Evolutionary conservation across 2,888 invertebrate species (phyloP).

Genomic region (Eueremaeus valkanovi): DNA sequence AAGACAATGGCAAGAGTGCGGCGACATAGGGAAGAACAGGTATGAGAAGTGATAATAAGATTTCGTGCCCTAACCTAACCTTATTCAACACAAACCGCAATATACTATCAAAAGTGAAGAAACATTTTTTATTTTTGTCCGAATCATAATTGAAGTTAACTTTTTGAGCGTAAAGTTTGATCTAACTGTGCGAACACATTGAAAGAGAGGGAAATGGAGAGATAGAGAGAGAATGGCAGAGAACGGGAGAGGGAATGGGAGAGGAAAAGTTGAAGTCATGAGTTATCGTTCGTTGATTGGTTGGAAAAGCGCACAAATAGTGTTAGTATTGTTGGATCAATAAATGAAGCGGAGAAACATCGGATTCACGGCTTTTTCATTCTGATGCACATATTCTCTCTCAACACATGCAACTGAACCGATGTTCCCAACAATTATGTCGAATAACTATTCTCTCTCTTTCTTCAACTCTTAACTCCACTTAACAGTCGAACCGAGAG

Average conservation of each 20-base stretch:
- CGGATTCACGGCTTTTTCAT: conserved; percentile 15
- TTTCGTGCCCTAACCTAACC: not conserved
- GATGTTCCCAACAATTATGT: not conserved
- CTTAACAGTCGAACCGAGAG: not conserved
- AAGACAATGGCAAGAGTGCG: not conserved
- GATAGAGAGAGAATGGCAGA: not conserved
- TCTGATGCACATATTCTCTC: conserved; percentile 5
- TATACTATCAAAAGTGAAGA: not conserved
- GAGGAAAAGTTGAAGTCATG: not conserved
- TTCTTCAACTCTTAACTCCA: not conserved
- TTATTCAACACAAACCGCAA: not conserved
- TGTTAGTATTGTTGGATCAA: conserved; percentile 25
- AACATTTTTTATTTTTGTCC: not conserved
- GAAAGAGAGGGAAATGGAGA: no score
- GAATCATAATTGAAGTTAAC: conserved; percentile 6
- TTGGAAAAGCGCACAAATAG: conserved; percentile 16
- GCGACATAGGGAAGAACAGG: not conserved
- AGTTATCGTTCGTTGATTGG: conserved; percentile 21
- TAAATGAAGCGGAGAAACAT: conserved; percentile 23
- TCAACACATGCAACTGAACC: conserved; percentile 5
- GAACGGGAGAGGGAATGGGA: not conserved
- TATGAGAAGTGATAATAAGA: not conserved
- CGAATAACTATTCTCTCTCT: not conserved
- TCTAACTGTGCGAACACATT: no score
- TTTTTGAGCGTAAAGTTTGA: no score